Evolutionary conservation across 2,888 invertebrate genomes (phyloP).

Genomic region (Conops quadrifasciatus): DNA sequence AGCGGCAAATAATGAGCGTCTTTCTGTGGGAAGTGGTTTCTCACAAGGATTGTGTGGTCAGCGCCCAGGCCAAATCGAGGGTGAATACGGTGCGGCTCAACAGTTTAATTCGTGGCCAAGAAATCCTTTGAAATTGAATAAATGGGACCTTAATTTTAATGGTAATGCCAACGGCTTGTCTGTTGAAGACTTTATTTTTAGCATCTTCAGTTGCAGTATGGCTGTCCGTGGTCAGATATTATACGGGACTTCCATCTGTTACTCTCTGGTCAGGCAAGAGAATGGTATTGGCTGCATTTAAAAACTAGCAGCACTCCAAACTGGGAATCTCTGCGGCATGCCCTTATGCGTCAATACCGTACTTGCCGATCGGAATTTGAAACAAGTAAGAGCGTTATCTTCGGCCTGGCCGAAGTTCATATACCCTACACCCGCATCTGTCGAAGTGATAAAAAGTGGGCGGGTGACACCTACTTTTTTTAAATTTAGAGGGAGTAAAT

Average conservation of each 20-base stretch:
- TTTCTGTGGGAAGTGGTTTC: too few relatives aligned
- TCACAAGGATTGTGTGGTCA: not conserved
- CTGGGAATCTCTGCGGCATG: too few relatives aligned
- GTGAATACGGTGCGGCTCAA: not conserved
- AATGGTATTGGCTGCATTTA: slow-evolving; percentile 31
- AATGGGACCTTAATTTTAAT: slow-evolving; percentile 17
- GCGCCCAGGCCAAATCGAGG: not conserved
- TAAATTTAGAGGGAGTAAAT: too few relatives aligned
- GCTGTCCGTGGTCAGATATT: slow-evolving; percentile 12
- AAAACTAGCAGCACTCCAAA: too few relatives aligned
- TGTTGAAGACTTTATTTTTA: slow-evolving; percentile 32
- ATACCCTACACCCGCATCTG: too few relatives aligned
- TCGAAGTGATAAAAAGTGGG: too few relatives aligned
- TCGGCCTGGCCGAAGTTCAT: too few relatives aligned
- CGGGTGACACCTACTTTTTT: too few relatives aligned
- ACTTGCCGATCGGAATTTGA: slow-evolving; percentile 19
- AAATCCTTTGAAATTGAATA: not conserved
- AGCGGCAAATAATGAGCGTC: not conserved
- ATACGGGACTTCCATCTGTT: slow-evolving; percentile 24
- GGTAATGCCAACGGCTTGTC: not conserved
- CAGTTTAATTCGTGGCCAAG: not conserved
- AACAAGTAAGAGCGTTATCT: slow-evolving; percentile 10
- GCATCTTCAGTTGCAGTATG: slow-evolving; percentile 13
- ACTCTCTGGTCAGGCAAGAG: too few relatives aligned
- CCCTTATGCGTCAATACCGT: slow-evolving; percentile 10